Percentiles rank a stretch among this genome's conserved stretches.
Conservation (phyloP, 2,113 vertebrate species). For the Isurus oxyrinchus region DNA sequence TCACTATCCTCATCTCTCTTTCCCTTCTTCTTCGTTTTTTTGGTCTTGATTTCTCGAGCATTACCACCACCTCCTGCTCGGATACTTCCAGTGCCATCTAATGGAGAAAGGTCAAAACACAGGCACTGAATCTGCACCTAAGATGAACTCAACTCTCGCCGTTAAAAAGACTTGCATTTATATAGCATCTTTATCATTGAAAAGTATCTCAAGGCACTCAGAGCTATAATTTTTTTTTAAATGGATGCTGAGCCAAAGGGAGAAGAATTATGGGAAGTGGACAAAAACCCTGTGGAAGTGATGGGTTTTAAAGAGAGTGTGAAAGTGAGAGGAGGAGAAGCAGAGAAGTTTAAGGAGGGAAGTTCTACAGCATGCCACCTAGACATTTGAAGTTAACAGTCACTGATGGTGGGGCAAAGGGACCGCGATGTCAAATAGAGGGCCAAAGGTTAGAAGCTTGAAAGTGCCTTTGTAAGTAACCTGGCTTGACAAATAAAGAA, state of each 20-base stretch:
- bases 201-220: background rate
- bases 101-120: constrained; percentile 42
- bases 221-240: background rate
- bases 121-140: background rate
- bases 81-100: constrained; percentile 80
- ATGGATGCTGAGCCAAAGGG: background rate
- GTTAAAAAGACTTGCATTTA: background rate
- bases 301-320: background rate
- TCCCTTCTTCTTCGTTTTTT: constrained; percentile 85
- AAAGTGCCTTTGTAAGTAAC: background rate
- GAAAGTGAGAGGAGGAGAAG: background rate
- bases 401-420: background rate
- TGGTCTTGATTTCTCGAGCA: constrained; percentile 80
- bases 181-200: background rate
- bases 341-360: background rate
- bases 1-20: constrained; percentile 82
- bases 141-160: background rate
- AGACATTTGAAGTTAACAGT: background rate
- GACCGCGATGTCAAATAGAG: background rate
- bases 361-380: background rate
- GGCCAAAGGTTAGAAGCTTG: background rate
- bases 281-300: background rate
- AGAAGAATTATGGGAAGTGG: background rate
- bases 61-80: constrained; percentile 72
- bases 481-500: background rate